Evolutionary conservation across 2,888 invertebrate genomes (phyloP).

Genomic region (Drosophila buzzatii): DNA sequence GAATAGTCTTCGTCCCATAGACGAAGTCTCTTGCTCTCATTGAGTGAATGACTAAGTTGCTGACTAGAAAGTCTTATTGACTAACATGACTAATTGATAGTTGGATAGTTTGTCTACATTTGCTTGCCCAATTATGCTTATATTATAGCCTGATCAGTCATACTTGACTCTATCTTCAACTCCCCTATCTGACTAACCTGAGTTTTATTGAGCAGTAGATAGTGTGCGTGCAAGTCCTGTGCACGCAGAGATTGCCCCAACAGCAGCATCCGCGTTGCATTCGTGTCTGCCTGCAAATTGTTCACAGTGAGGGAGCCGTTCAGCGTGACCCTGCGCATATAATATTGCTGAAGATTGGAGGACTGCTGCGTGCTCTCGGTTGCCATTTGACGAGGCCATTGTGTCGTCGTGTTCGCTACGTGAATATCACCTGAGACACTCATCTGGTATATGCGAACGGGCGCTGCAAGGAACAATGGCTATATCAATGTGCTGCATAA

Average conservation of each 20-base stretch:
- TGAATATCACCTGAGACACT: constrained; percentile 68
- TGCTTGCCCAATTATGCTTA: background rate
- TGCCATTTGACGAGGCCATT: constrained; percentile 28
- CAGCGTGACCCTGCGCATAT: constrained; percentile 75
- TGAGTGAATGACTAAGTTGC: background rate
- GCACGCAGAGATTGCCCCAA: constrained; percentile 46
- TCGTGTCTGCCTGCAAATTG: constrained; percentile 61
- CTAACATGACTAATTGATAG: background rate
- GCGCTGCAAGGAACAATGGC: constrained; percentile 58
- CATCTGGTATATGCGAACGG: constrained; percentile 77
- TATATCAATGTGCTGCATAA: background rate
- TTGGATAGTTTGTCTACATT: background rate
- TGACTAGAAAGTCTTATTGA: background rate
- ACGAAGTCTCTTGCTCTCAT: too few relatives aligned
- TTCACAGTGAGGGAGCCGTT: constrained; percentile 77
- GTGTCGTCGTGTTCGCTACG: constrained; percentile 38
- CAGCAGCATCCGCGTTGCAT: constrained; percentile 31
- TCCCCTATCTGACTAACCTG: constrained; percentile 65
- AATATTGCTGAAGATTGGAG: constrained; percentile 73
- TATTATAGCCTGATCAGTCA: background rate
- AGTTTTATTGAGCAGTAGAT: constrained; percentile 61
- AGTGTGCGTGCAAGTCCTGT: constrained; percentile 52
- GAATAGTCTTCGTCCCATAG: too few relatives aligned
- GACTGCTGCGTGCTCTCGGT: background rate
- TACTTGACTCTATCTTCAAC: background rate